phyloP scores from a whole-genome alignment of 53 echinoderm and acorn worm species.

The Stichopus horrens region DNA sequence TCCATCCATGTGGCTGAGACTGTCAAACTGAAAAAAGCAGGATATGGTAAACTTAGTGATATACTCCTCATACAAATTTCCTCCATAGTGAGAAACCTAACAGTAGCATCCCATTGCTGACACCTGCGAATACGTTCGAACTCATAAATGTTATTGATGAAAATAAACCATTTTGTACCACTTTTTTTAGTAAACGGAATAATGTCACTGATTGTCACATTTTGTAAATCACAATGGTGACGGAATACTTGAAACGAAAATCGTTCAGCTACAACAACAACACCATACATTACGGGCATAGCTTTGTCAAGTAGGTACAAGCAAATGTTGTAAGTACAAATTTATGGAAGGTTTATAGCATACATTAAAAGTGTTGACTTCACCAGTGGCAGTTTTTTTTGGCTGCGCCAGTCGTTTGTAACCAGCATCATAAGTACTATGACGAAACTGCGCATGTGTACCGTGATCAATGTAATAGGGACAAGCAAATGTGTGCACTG shows the following conservation, averaged over 20 bases:
- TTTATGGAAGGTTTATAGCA: no score
- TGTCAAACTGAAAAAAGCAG: no score
- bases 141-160: constrained; percentile 1
- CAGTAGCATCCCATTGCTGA: neutral
- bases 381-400: no score
- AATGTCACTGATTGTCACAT: neutral
- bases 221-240: neutral
- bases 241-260: constrained; percentile 3
- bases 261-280: constrained; percentile 5
- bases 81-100: constrained; percentile 16
- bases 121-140: neutral
- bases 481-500: no score
- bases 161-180: neutral
- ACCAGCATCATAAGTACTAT: no score
- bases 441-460: no score
- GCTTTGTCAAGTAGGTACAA: no score
- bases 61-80: constrained; percentile 9
- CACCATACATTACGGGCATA: no score
- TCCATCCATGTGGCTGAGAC: no score
- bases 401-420: no score
- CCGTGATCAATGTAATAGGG: no score
- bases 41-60: neutral
- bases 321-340: neutral
- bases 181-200: neutral
- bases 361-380: no score